Percentiles rank a stretch among this genome's conserved stretches.
Evolutionary conservation across 2,113 vertebrate species (phyloP).

Genomic region (Cathartes aura): DNA sequence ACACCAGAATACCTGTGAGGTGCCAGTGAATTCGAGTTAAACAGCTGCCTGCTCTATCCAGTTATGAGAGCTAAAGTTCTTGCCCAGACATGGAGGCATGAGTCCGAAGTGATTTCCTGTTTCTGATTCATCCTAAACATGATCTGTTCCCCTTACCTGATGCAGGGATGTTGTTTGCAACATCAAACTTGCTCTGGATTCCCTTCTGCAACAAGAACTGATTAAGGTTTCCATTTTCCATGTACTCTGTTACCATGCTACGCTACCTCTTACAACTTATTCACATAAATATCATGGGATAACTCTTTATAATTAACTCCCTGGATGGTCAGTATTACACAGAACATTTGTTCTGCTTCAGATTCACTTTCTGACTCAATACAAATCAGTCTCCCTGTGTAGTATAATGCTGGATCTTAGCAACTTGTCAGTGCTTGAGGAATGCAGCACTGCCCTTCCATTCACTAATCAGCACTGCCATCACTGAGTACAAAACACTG

Average conservation of each 20-base stretch:
- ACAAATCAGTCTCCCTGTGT: background rate
- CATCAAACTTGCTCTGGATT: conserved; percentile 79
- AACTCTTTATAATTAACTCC: background rate
- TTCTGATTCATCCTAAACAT: background rate
- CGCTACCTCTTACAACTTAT: background rate
- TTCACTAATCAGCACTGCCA: background rate
- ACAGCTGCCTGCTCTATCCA: background rate
- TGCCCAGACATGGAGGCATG: background rate
- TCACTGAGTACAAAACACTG: background rate
- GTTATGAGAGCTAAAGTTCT: background rate
- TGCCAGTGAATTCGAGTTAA: background rate
- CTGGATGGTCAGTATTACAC: background rate
- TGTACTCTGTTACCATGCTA: conserved; percentile 78
- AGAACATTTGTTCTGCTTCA: background rate
- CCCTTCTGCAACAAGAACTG: conserved; percentile 84
- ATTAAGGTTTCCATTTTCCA: conserved; percentile 82
- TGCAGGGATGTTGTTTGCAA: conserved; percentile 68
- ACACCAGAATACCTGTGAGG: background rate
- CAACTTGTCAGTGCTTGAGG: background rate
- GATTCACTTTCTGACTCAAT: background rate
- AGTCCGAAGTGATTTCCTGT: background rate
- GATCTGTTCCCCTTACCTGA: conserved; percentile 46
- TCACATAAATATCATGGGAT: background rate
- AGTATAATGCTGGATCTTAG: background rate
- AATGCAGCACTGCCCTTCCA: background rate